Percentiles rank a stretch among this genome's conserved stretches.
Evolutionary conservation across 2,797 vertebrate species (phyloP).

Genomic region (Acanthurus leucopareius): DNA sequence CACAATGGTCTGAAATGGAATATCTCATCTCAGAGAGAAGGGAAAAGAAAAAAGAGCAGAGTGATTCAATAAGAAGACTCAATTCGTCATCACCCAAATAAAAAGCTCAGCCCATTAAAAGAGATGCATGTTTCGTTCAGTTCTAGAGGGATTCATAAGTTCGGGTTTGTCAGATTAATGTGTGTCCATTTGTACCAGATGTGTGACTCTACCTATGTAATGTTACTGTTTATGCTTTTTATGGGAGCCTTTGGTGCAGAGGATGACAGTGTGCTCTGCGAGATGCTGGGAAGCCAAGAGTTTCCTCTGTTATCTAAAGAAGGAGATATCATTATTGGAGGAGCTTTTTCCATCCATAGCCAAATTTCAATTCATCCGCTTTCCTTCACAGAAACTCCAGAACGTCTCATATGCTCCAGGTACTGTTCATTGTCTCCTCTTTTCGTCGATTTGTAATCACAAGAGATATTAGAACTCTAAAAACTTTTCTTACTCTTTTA

Average conservation of each 20-base stretch:
- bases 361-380: slow-evolving; percentile 67
- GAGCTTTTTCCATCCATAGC: slow-evolving; percentile 82
- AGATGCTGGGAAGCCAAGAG: slow-evolving; percentile 74
- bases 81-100: slow-evolving; percentile 32
- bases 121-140: background rate
- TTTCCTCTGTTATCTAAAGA: slow-evolving; percentile 79
- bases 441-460: background rate
- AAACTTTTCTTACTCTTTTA: slow-evolving; percentile 10
- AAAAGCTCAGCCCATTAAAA: slow-evolving; percentile 45
- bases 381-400: slow-evolving; percentile 73
- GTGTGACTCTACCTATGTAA: slow-evolving; percentile 38
- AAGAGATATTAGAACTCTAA: background rate
- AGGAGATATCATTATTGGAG: slow-evolving; percentile 83
- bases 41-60: slow-evolving; percentile 9
- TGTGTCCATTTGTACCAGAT: slow-evolving; percentile 34
- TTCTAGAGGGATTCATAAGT: background rate
- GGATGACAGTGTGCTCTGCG: slow-evolving; percentile 65
- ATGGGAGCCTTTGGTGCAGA: slow-evolving; percentile 55
- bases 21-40: too few species aligned
- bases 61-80: slow-evolving; percentile 50
- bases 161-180: background rate
- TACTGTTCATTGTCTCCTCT: slow-evolving; percentile 43
- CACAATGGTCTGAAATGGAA: too few species aligned
- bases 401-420: slow-evolving; percentile 79
- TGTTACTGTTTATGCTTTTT: slow-evolving; percentile 67